Evolutionary conservation across 2,888 invertebrate genomes (phyloP).

Genomic region (Nomada lathburiana): DNA sequence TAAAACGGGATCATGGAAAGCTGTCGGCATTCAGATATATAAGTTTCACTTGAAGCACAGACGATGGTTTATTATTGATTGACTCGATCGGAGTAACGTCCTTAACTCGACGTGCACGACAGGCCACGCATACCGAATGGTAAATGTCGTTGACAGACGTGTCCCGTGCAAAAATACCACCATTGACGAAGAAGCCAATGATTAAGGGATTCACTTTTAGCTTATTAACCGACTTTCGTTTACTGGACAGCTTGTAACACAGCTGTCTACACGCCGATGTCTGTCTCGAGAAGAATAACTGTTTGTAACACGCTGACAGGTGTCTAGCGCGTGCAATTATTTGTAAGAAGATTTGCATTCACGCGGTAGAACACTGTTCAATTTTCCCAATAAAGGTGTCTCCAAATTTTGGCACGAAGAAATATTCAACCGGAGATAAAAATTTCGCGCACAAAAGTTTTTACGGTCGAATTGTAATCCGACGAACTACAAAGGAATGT

Average conservation of each 20-base stretch:
- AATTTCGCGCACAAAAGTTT: too few relatives aligned
- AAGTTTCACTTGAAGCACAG: not conserved
- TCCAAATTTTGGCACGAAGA: too few relatives aligned
- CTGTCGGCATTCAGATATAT: not conserved
- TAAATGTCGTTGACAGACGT: constrained; percentile 37
- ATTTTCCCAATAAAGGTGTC: too few relatives aligned
- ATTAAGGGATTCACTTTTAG: constrained; percentile 36
- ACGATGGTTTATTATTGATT: constrained; percentile 31
- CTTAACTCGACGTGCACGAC: constrained; percentile 31
- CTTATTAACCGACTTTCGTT: constrained; percentile 32
- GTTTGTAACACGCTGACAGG: not conserved
- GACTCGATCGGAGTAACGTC: constrained; percentile 30
- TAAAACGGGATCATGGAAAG: too few relatives aligned
- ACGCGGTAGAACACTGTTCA: too few relatives aligned
- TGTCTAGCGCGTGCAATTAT: not conserved
- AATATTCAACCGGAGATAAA: too few relatives aligned
- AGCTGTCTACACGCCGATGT: not conserved
- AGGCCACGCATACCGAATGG: constrained; percentile 25
- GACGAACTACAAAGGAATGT: too few relatives aligned
- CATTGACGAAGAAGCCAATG: constrained; percentile 30
- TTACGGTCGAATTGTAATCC: too few relatives aligned
- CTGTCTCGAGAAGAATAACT: not conserved
- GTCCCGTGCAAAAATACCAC: constrained; percentile 36
- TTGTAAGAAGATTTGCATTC: not conserved
- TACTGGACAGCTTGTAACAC: not conserved